Evolutionary conservation across 2,797 vertebrate genomes (phyloP).

Genomic region (Girardinus metallicus): DNA sequence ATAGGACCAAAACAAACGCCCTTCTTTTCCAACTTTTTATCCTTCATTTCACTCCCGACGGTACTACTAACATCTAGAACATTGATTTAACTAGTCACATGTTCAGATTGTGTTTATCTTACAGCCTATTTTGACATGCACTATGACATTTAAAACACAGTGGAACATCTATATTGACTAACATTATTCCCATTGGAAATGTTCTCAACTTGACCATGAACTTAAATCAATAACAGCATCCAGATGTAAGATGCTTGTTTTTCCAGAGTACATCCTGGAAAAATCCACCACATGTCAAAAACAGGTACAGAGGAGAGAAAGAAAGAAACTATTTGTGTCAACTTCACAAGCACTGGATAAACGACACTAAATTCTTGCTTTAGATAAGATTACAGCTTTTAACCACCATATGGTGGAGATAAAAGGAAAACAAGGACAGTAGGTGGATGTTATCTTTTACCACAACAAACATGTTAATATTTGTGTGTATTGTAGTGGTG

Average conservation of each 20-base stretch:
- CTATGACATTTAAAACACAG: background rate
- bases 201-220: conserved; percentile 1
- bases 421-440: background rate
- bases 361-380: background rate
- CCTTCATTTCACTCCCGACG: background rate
- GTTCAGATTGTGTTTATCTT: background rate
- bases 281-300: conserved; percentile 3
- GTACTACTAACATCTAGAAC: background rate
- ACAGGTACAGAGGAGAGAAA: background rate
- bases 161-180: conserved; percentile 3
- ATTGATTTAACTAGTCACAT: background rate
- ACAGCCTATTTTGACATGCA: conserved; percentile 1
- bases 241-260: conserved; percentile 6
- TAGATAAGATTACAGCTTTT: background rate
- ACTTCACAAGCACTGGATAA: conserved; percentile 1
- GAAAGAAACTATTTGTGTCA: background rate
- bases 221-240: conserved; percentile 12
- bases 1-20: background rate
- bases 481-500: background rate
- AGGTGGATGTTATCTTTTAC: background rate
- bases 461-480: background rate
- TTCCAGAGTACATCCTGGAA: background rate
- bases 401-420: too few species aligned
- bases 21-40: background rate
- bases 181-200: conserved; percentile 15